A percentile compares a stretch with the other conserved stretches of the same genome.
Conservation (phyloP, 2,888 invertebrate genomes). For the Mechanitis mazaeus region DNA sequence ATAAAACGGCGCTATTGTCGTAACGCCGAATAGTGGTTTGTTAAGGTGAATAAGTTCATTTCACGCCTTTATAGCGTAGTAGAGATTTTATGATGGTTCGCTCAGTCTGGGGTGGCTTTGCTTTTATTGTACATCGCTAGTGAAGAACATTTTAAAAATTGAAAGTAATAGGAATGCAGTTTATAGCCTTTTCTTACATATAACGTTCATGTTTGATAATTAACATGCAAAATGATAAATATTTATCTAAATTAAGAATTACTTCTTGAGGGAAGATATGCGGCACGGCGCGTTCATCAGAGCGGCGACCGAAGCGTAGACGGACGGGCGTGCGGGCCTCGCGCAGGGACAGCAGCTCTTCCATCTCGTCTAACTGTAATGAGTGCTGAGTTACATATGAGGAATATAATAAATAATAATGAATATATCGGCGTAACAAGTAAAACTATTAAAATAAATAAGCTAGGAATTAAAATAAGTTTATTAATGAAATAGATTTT, state of each 20-base stretch:
- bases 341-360: slow-evolving; percentile 61
- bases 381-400: slow-evolving; percentile 2
- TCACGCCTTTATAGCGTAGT: slow-evolving; percentile 56
- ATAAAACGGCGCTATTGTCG: slow-evolving; percentile 50
- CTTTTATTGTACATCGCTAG: background rate
- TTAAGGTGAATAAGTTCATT: slow-evolving; percentile 62
- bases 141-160: background rate
- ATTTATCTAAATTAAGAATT: slow-evolving; percentile 10
- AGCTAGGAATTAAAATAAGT: background rate
- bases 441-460: too few relatives aligned
- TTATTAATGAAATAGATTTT: too few relatives aligned
- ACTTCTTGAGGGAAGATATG: slow-evolving; percentile 72
- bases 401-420: too few relatives aligned
- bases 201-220: background rate
- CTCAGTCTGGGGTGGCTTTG: slow-evolving; percentile 8
- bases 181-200: background rate
- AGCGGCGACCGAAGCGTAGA: slow-evolving; percentile 71
- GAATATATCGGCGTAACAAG: too few relatives aligned
- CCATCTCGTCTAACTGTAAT: slow-evolving; percentile 62
- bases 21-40: slow-evolving; percentile 64
- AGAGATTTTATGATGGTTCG: slow-evolving; percentile 45
- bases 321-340: slow-evolving; percentile 66
- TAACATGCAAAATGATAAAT: background rate
- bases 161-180: slow-evolving; percentile 4
- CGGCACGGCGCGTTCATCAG: slow-evolving; percentile 68